Percentiles rank a stretch among this genome's conserved stretches.
Evolutionary conservation across 2,797 vertebrate species (phyloP).

Genomic region (Tadarida brasiliensis): DNA sequence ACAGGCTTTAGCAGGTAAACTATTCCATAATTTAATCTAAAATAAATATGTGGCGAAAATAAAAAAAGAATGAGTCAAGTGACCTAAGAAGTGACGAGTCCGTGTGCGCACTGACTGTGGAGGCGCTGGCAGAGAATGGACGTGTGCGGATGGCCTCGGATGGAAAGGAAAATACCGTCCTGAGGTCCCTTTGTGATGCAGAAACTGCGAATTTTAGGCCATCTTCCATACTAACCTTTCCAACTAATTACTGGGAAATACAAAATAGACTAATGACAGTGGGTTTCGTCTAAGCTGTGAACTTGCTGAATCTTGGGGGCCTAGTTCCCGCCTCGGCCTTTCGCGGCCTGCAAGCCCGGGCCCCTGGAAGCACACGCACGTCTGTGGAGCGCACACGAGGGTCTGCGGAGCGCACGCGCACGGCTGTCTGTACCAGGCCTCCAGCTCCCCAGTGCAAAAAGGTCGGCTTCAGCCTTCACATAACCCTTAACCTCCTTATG

Average conservation of each 20-base stretch:
- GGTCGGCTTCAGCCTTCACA: background rate
- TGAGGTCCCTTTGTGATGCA: no score
- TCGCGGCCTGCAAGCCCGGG: background rate
- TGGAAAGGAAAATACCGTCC: no score
- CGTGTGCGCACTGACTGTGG: no score
- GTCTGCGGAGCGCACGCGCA: background rate
- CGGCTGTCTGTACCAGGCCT: fast-evolving
- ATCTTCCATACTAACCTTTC: no score
- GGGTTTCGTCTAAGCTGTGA: background rate
- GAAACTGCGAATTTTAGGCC: fast-evolving
- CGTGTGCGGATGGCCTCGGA: no score
- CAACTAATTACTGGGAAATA: background rate
- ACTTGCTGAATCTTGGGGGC: background rate
- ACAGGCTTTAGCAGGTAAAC: background rate
- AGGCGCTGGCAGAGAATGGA: no score
- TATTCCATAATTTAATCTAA: background rate
- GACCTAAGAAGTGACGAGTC: background rate
- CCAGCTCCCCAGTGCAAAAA: background rate
- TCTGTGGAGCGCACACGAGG: background rate
- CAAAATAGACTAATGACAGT: fast-evolving
- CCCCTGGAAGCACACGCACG: background rate
- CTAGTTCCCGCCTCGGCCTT: background rate
- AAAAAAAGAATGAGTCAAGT: background rate
- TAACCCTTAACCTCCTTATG: background rate
- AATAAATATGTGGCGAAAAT: background rate